These are phyloP conservation scores for Telmatherina bonti DNA, from an alignment of 2,797 vertebrate species.

Conservation along the genomic window DNA sequence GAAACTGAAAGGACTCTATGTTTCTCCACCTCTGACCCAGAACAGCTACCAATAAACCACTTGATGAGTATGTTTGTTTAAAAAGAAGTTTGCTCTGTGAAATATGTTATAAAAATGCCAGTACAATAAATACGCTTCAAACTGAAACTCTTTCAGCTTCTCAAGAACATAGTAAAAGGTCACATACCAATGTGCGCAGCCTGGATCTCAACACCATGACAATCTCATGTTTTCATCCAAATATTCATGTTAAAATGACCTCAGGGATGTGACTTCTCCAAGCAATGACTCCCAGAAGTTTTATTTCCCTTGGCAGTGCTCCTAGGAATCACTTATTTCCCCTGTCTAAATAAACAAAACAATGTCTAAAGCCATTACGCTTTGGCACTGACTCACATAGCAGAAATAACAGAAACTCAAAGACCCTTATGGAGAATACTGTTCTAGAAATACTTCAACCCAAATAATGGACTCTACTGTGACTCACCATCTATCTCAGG, in stretches of 20 bases:
- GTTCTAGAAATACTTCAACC: constrained; percentile 33
- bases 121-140: neutral
- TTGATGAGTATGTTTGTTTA: constrained; percentile 7
- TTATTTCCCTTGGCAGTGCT: constrained; percentile 57
- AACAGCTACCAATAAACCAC: neutral
- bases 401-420: constrained; percentile 40
- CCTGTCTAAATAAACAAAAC: constrained; percentile 66
- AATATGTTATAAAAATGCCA: neutral
- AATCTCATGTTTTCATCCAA: constrained; percentile 51
- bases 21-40: too few species aligned
- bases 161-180: constrained; percentile 29
- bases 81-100: neutral
- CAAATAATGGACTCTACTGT: constrained; percentile 29
- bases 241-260: constrained; percentile 48
- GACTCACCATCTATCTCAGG: constrained; percentile 10
- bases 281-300: constrained; percentile 47
- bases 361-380: constrained; percentile 54
- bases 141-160: constrained; percentile 5
- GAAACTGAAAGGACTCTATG: too few species aligned
- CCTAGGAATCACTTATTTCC: constrained; percentile 61
- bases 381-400: constrained; percentile 50
- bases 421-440: constrained; percentile 46
- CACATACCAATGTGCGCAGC: constrained; percentile 45
- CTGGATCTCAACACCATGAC: constrained; percentile 17
- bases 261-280: constrained; percentile 36